These are phyloP conservation scores for Orchestia grillus DNA, from an alignment of 1,140 invertebrate genomes.

Conservation along the genomic window DNA sequence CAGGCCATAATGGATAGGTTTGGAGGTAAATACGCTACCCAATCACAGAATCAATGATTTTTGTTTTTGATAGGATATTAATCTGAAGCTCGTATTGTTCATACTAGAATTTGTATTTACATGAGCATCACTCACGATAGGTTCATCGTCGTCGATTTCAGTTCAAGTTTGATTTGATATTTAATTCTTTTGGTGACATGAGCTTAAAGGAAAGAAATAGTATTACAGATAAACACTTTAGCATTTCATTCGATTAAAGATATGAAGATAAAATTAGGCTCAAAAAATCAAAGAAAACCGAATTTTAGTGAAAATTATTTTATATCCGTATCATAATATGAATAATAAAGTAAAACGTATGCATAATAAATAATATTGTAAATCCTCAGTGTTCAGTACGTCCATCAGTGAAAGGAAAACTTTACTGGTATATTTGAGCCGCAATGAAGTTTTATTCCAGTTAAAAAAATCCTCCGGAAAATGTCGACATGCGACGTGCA, in stretches of 20 bases:
- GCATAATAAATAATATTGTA: too few relatives aligned
- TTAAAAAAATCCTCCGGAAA: too few relatives aligned
- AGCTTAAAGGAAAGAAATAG: background rate
- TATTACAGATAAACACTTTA: background rate
- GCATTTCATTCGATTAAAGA: background rate
- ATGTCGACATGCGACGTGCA: too few relatives aligned
- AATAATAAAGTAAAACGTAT: too few relatives aligned
- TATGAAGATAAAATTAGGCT: background rate
- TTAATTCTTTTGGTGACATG: too few relatives aligned
- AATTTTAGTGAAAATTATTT: background rate
- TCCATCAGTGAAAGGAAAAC: too few relatives aligned
- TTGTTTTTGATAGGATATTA: background rate
- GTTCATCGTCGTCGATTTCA: background rate
- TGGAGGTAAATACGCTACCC: background rate
- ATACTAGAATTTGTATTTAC: background rate
- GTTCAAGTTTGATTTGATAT: background rate
- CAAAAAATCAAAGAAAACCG: background rate
- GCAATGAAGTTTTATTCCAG: too few relatives aligned
- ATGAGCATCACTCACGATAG: background rate
- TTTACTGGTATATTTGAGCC: too few relatives aligned
- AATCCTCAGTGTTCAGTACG: too few relatives aligned
- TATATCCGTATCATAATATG: background rate
- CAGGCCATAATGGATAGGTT: background rate
- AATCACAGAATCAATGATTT: background rate
- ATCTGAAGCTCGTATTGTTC: background rate